phyloP scores from a whole-genome alignment of 2,113 vertebrate genomes.

The Cranoglanis bouderius region DNA sequence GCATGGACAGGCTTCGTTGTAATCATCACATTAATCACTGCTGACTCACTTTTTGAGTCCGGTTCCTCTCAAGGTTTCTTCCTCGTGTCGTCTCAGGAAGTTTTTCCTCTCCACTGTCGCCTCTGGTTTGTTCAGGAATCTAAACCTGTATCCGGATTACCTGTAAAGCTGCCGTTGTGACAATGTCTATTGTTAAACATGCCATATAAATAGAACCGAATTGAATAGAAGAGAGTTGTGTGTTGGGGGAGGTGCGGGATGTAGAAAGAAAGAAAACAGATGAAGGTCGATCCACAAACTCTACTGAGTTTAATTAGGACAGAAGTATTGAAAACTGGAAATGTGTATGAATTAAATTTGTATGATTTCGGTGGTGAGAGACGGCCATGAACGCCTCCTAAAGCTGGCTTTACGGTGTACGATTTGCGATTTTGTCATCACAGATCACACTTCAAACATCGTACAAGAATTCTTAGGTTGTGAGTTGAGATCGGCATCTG shows the following conservation, averaged over 20 bases:
- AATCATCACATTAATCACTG: neutral
- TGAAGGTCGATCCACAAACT: neutral
- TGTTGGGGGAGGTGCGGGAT: neutral
- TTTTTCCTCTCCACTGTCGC: neutral
- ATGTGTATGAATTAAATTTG: neutral
- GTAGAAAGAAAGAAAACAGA: neutral
- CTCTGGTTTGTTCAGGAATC: neutral
- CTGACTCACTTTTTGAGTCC: neutral
- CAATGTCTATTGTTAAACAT: neutral
- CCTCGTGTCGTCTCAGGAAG: neutral
- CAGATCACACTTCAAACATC: neutral
- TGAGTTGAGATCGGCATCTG: neutral
- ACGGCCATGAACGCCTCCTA: neutral
- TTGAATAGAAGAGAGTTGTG: neutral
- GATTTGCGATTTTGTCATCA: no score
- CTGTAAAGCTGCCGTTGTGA: neutral
- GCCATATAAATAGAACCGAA: neutral
- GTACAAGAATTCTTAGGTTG: neutral
- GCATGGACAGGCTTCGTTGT: neutral
- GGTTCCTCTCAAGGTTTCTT: constrained; percentile 1
- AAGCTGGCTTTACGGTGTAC: neutral
- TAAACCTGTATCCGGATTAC: no score
- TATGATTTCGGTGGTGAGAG: neutral
- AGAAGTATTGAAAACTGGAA: neutral
- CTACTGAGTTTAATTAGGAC: neutral